Evolutionary conservation across 2,113 vertebrate genomes (phyloP), one percentile per base, ranked within the genome.

Genomic region (Myrmecophaga tridactyla): DNA sequence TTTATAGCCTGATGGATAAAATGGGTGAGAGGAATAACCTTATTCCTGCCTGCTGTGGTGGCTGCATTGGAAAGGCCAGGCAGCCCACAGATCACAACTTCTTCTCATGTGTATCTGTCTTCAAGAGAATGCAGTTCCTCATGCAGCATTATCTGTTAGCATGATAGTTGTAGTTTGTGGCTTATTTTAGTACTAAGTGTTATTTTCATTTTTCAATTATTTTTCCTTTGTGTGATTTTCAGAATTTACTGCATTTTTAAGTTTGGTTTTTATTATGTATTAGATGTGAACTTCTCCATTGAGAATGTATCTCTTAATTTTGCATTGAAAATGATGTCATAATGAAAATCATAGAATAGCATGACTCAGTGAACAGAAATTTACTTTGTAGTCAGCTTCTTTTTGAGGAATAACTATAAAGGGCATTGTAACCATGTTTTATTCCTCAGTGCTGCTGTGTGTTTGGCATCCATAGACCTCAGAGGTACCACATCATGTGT

Each of bases 291-390:
- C 21, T 83, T 77, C 90, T 93, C 70, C 82, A 80, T 13, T 34
- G 48, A 85, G 73, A 94, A 70, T 75, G 7, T 77, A 29, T 70
- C 76, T 70, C 62, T 69, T 31, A 82, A 21, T 92, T 92, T 86
- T 86, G 63, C 2, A 62, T 43, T 48, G 23, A 86, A 93, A 95
- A 91, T 90, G 80, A 91, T 81, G 39, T 89, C 39, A 86, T 85
- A 58, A 62, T 88, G 72, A 67, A 89, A 94, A 60, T 67, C 21
- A 75, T 56, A 53, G 65, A 39, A 56, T 89, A 76, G 29, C 31
- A 76, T 84, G 85, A 94, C 86, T 92, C 85, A 70, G 63, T 95
- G 94, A 94, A 94, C 67, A 94, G 80, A 94, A 94, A 81, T 89
- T 76, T 75, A 80, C 89, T 94, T 92, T 77, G 51, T 43, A 34